These are phyloP conservation scores for Strix aluco DNA, from an alignment of 2,113 vertebrate genomes.

Conservation along the genomic window DNA sequence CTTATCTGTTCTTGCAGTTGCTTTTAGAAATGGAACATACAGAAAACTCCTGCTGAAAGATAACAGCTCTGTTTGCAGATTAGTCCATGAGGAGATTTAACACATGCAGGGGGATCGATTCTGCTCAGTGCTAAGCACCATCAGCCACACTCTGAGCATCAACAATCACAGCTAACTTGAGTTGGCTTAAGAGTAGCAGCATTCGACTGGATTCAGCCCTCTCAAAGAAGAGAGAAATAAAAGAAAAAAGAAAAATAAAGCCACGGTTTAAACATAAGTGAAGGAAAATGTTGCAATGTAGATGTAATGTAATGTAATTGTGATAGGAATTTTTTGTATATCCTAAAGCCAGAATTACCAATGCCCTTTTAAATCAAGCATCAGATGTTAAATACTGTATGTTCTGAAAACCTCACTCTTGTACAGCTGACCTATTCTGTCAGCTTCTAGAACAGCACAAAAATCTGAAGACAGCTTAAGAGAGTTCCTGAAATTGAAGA, in stretches of 20 bases:
- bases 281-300: not conserved
- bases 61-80: slow-evolving; percentile 41
- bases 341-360: not conserved
- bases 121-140: not conserved
- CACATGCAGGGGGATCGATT: not conserved
- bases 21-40: slow-evolving; percentile 20
- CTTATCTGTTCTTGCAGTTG: slow-evolving; percentile 42
- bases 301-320: not conserved
- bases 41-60: slow-evolving; percentile 23
- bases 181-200: not conserved
- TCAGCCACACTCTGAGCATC: not conserved
- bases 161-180: not conserved
- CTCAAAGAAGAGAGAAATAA: not conserved
- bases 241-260: not conserved
- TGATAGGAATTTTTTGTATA: not conserved
- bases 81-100: slow-evolving; percentile 16
- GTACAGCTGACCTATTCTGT: not conserved
- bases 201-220: not conserved
- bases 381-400: not conserved
- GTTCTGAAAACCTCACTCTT: not conserved
- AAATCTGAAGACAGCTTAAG: not conserved
- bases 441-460: not conserved
- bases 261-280: not conserved
- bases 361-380: not conserved
- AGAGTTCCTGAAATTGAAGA: not conserved